Evolutionary conservation across 2,797 vertebrate genomes (phyloP).

Genomic region (Parauchenoglanis ngamensis): DNA sequence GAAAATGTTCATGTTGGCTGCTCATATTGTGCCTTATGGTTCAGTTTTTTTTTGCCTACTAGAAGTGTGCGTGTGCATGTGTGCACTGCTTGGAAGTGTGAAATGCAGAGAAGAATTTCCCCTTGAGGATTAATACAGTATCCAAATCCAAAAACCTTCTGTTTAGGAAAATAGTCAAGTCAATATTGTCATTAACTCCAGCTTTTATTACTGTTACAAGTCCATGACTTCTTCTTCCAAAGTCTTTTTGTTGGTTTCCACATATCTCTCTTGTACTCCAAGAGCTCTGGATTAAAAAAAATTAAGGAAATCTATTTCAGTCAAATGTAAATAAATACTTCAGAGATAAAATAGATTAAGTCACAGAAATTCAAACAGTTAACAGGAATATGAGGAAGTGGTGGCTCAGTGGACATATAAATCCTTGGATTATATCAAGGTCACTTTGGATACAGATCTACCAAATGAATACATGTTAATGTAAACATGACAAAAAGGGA

Average conservation of each 20-base stretch:
- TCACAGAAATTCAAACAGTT: not conserved
- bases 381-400: not conserved
- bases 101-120: no score
- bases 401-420: not conserved
- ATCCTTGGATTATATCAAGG: not conserved
- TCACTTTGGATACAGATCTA: constrained; percentile 4
- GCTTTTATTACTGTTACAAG: constrained; percentile 61
- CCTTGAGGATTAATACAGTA: no score
- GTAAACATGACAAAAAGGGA: not conserved
- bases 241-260: constrained; percentile 75
- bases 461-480: not conserved
- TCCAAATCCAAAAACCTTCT: not conserved
- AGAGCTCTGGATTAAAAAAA: constrained; percentile 76
- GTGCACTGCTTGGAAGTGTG: no score
- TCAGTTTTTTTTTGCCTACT: not conserved
- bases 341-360: not conserved
- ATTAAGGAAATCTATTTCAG: constrained; percentile 77
- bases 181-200: not conserved
- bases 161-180: not conserved
- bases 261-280: constrained; percentile 89
- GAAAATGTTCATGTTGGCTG: not conserved
- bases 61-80: no score
- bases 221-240: constrained; percentile 87
- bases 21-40: no score
- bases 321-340: not conserved